These are phyloP conservation scores for Bradypodion pumilum DNA, from an alignment of 2,797 vertebrate genomes.

Conservation along the genomic window DNA sequence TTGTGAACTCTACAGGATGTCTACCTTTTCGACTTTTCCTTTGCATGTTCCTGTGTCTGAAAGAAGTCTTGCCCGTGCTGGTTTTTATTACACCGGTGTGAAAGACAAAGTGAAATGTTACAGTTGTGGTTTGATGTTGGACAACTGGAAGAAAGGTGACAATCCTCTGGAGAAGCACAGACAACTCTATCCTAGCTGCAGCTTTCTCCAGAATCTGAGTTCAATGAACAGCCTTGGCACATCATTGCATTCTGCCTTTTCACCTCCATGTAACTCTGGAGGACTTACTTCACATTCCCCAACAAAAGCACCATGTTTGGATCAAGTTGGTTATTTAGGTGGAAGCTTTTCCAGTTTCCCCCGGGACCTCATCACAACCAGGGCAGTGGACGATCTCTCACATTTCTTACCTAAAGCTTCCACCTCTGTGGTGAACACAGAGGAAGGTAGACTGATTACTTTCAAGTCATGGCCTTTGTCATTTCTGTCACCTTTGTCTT, in stretches of 20 bases:
- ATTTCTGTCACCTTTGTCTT: conserved; percentile 85
- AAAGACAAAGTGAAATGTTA: conserved; percentile 94
- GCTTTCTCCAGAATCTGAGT: conserved; percentile 87
- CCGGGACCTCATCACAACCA: conserved; percentile 81
- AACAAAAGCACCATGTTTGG: conserved; percentile 67
- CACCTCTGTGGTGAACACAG: conserved; percentile 87
- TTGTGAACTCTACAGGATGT: conserved; percentile 92
- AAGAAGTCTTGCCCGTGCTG: conserved; percentile 92
- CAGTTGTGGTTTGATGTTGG: conserved; percentile 86
- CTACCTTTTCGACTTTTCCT: conserved; percentile 91
- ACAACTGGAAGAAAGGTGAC: conserved; percentile 94
- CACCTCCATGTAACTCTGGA: conserved; percentile 67
- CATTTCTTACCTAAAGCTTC: conserved; percentile 80
- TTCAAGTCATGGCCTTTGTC: conserved; percentile 87
- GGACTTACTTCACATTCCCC: conserved; percentile 63
- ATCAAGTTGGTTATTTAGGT: conserved; percentile 83
- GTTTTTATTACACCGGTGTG: conserved; percentile 93
- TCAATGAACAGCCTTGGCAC: conserved; percentile 81
- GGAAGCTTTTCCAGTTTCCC: conserved; percentile 80
- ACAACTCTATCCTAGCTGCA: conserved; percentile 88
- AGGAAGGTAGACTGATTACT: conserved; percentile 90
- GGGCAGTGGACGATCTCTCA: conserved; percentile 85
- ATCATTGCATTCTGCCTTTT: conserved; percentile 86
- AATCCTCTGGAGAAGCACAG: conserved; percentile 90
- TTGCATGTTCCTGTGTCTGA: conserved; percentile 81